Evolutionary conservation across 2,797 vertebrate species (phyloP), one percentile per base, ranked within the genome.

Genomic region (Oceanodroma leucorhoa): DNA sequence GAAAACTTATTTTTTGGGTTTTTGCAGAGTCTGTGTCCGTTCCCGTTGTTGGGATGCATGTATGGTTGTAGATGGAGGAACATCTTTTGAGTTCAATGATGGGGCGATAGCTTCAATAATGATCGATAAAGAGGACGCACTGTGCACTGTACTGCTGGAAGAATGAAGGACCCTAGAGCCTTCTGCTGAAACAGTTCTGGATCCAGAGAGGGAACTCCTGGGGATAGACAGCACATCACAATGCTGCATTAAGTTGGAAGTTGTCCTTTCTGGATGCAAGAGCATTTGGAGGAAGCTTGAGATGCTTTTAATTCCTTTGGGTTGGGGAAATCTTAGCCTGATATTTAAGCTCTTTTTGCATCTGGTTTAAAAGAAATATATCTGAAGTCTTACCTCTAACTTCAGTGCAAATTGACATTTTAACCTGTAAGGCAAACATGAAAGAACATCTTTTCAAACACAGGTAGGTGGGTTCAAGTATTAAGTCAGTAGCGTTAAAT

Each of bases 1-100:
- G 15, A 26, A 69, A 83, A 26, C 12, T 48, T 36, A 4, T 10
- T 46, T 91, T 24, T 46, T 77, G 14, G 72, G 54, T 83, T 34
- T 61, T 54, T 95, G 29, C 90, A 99, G 99, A 96, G 98, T 46
- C 92, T 98, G 98, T 24, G 98, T 99, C 9, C 98, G 99, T 26
- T 99, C 99, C 2, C 98, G 99, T 10, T 99, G 99, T 88, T 99
- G 99, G 99, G 99, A 99, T 32, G 99, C 99, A 32, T 99, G 99
- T 94, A 99, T 99, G 99, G 99, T 99, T 94, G 98, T 99, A 18
- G 99, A 99, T 51, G 99, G 99, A 16, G 99, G 99, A 69, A 99
- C 98, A 5, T 99, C 99, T 5, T 99, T 99, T 32, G 99, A 99
- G 95, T 99, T 99, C 91, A 99, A 99, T 30, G 99, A 99, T 22